phyloP scores from a whole-genome alignment of 2,888 invertebrate genomes.

The Choristoneura rosaceana region DNA sequence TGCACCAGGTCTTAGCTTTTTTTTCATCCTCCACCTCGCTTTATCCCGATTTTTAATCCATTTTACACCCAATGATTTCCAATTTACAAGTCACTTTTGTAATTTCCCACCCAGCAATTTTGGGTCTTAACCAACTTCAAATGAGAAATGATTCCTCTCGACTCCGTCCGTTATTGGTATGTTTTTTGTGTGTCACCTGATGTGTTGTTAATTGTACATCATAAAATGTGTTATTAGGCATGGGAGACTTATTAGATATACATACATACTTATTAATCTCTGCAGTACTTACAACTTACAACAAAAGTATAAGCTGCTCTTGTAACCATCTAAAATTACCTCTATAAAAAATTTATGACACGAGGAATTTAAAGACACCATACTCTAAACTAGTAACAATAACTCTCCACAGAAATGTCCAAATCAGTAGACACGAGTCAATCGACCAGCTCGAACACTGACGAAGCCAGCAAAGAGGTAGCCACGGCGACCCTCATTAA shows the following conservation, averaged over 20 bases:
- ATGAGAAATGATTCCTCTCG: neutral
- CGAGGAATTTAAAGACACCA: neutral
- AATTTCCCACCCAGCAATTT: neutral
- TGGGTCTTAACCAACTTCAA: neutral
- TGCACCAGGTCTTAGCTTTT: slow-evolving; percentile 83
- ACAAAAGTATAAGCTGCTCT: neutral
- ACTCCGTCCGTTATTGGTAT: neutral
- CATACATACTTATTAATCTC: too few species aligned
- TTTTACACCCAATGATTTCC: neutral
- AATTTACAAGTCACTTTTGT: neutral
- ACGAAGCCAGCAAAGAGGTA: slow-evolving; percentile 70
- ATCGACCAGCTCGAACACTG: slow-evolving; percentile 74
- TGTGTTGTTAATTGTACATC: neutral
- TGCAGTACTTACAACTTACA: too few species aligned
- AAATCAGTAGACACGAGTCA: slow-evolving; percentile 76
- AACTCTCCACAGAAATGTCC: slow-evolving; percentile 63
- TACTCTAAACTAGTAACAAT: neutral
- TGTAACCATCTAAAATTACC: neutral
- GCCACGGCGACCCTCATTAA: slow-evolving; percentile 77
- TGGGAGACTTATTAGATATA: too few species aligned
- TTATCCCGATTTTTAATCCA: neutral
- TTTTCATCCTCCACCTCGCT: slow-evolving; percentile 59
- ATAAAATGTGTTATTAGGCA: neutral
- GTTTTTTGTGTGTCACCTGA: neutral
- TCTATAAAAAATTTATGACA: neutral